Evolutionary conservation across 2,888 invertebrate species (phyloP), one percentile per base, ranked within the genome.

Genomic region (Adelognathus sp.): DNA sequence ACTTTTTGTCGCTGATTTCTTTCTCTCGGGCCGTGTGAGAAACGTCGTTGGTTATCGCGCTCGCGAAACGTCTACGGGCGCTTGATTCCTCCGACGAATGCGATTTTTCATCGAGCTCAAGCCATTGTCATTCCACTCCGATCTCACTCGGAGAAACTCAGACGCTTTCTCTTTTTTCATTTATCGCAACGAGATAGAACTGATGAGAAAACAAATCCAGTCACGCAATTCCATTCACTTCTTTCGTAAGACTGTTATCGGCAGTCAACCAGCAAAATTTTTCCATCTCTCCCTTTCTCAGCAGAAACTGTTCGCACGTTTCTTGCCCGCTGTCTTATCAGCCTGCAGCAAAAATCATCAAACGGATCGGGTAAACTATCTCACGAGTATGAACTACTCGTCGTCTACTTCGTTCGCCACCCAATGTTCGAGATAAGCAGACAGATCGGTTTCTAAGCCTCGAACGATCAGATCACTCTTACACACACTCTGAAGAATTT

Each of bases 381-480:
- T 31, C 29, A 21, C 21, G 54, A 36, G 31, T 18, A 29, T 36
- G 61, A 33, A 29, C 60, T 64, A 54, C 44, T 18, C 50, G 50
- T 16, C 44, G 29, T n/a, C 39, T 36, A 11, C 9, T 11, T n/a
- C n/a, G n/a, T n/a, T n/a, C 50, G 61, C 41, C 27, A 64, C 60
- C 64, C 61, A 61, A 36, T 46, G 46, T 41, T 16, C n/a, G 33
- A 74, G 79, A 79, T 79, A 76, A 76, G 75, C 71, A 76, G 76
- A 79, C 76, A 76, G 74, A 79, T 79, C 79, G 79, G 76, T 76
- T 79, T 79, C 76, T 79, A 72, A 79, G 79, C 76, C 76, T 63
- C 67, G 67, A 79, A 75, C 75, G 67, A 79, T 79, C 75, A 67
- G 56, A 61, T n/a, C 39, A 31, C 60, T 24, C 46, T 73, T 27